Conservation (phyloP, 2,888 invertebrate species). For the Gari tellinella region DNA sequence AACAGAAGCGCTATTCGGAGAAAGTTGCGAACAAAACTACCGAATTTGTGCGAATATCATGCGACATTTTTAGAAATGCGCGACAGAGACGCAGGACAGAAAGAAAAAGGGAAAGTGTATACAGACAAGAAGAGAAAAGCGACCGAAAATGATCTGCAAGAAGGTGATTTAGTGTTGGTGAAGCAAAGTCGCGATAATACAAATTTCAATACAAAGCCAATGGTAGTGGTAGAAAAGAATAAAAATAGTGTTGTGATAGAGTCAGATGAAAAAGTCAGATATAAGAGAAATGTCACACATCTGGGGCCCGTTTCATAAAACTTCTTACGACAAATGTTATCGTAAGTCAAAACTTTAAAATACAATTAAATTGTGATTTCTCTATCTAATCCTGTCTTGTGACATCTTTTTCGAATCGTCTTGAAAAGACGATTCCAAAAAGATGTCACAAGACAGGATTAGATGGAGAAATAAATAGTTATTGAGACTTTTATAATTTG, state of each 20-base stretch:
- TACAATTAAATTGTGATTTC: too few species aligned
- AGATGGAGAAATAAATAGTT: too few species aligned
- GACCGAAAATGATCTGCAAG: constrained; percentile 13
- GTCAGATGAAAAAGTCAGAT: constrained; percentile 14
- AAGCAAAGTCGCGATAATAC: constrained; percentile 26
- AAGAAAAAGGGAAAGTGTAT: constrained; percentile 31
- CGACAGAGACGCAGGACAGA: constrained; percentile 17
- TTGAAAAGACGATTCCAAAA: too few species aligned
- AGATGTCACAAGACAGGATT: too few species aligned
- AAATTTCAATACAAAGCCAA: constrained; percentile 24
- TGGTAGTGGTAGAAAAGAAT: constrained; percentile 11
- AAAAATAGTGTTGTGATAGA: constrained; percentile 16
- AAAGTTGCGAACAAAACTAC: constrained; percentile 45
- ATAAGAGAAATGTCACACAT: constrained; percentile 25
- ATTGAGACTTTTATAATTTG: too few species aligned
- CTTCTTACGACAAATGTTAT: too few species aligned
- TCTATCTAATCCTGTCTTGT: too few species aligned
- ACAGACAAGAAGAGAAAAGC: constrained; percentile 23
- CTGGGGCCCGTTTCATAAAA: too few species aligned
- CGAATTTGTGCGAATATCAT: constrained; percentile 5
- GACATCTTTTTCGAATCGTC: too few species aligned
- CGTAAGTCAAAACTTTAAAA: too few species aligned
- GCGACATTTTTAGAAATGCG: constrained; percentile 13
- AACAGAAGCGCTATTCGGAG: constrained; percentile 46
- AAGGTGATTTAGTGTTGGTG: constrained; percentile 35